Base-by-base conservation (phyloP, 2,888 invertebrate genomes). In the Oscheius onirici region DNA sequence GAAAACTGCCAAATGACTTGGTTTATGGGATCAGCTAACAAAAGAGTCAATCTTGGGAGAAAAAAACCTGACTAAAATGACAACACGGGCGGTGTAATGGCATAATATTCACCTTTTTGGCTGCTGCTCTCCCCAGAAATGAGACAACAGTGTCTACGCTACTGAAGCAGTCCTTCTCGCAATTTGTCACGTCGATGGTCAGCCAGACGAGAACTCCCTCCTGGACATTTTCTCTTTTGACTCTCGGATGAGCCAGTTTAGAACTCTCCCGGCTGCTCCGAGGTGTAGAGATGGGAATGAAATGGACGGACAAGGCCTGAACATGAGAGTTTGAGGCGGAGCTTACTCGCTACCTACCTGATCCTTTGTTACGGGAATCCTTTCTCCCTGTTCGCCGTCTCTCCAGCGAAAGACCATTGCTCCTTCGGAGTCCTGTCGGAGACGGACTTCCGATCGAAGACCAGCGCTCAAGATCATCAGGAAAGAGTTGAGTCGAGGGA, bases 361-460 rank as follows among this genome's bases (percentile, higher is more conserved):
- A 69, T 76, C 69, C 65, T 69, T 73, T 49, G 67, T 17, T 20
- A 72, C 15, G 17, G 61, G 10, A 0, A 80, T 51, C 44, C 80
- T 43, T 0, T 52, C 55, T 11, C 65, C 54, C 0, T 41, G 41
- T 1, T 54, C 67, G 13, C 41, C 69, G n/a, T 76, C 71, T 40
- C 74, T 69, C 84, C 84, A 86, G 26, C 75, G 72, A 71, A 83
- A 86, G 15, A 84, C 77, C 77, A 81, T 79, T 60, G 81, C 78
- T 13, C 80, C 82, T 28, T 78, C 69, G n/a, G 67, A 69, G 51
- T 86, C 82, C 22, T 55, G 34, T 24, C 77, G 70, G n/a, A 86
- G 72, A 28, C 77, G 63, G n/a, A 84, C 76, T 40, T 78, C 74
- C 13, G 81, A 78, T 17, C 84, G 78, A 10, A 86, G 76, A 28